Evolutionary conservation across 2,113 vertebrate genomes (phyloP).

Genomic region (Thunnus thynnus): DNA sequence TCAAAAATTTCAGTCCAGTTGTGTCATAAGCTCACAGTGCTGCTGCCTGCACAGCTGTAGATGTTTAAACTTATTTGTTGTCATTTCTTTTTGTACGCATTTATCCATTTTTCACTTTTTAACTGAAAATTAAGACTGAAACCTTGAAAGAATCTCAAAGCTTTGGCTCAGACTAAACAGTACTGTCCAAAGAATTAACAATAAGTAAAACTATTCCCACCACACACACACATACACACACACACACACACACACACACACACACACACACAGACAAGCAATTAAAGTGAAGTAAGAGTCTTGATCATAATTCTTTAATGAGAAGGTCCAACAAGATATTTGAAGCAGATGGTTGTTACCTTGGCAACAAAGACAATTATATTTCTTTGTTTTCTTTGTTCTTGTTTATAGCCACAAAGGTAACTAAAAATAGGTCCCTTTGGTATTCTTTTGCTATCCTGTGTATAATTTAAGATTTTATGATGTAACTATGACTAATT

Average conservation of each 20-base stretch:
- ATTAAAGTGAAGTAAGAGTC: background rate
- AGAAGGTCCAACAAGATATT: background rate
- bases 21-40: too few species aligned
- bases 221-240: background rate
- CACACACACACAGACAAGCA: background rate
- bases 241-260: background rate
- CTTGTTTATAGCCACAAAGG: conserved; percentile 14
- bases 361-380: conserved; percentile 11
- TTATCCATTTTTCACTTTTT: too few species aligned
- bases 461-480: conserved; percentile 21
- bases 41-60: too few species aligned
- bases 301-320: conserved; percentile 10
- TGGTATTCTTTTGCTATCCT: background rate
- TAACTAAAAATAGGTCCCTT: conserved; percentile 21
- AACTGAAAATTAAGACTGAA: too few species aligned
- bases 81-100: too few species aligned
- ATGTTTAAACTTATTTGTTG: too few species aligned
- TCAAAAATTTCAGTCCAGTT: too few species aligned
- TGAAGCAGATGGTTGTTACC: background rate
- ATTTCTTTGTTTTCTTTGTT: background rate
- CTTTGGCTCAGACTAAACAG: too few species aligned
- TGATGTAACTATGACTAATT: conserved; percentile 29
- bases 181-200: too few species aligned
- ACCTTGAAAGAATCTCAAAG: too few species aligned
- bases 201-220: too few species aligned